A percentile compares a stretch with the other conserved stretches of the same genome.
Evolutionary conservation across 2,888 invertebrate genomes (phyloP).

Genomic region (Aphodius sticticus): DNA sequence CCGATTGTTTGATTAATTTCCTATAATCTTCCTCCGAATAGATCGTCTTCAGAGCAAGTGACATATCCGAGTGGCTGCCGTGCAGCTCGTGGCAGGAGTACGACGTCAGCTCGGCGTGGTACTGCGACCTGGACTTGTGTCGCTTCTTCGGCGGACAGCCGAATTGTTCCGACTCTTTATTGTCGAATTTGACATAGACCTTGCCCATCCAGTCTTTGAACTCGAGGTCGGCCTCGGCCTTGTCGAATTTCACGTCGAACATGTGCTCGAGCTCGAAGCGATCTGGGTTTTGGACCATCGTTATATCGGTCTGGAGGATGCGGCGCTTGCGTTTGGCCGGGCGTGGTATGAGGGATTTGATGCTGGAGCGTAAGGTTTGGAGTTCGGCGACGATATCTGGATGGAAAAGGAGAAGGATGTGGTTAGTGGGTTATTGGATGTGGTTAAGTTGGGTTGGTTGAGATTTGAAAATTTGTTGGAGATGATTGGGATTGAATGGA

Average conservation of each 20-base stretch:
- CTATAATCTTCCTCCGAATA: slow-evolving; percentile 35
- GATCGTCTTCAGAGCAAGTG: slow-evolving; percentile 41
- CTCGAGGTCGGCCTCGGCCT: slow-evolving; percentile 15
- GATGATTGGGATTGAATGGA: too few species aligned
- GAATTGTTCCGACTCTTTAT: slow-evolving; percentile 10
- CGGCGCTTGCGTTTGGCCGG: neutral
- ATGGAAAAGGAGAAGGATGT: neutral
- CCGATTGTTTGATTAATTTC: slow-evolving; percentile 29
- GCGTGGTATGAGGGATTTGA: neutral
- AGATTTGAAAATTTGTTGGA: too few species aligned
- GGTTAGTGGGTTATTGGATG: neutral
- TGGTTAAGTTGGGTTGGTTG: neutral
- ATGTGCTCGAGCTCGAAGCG: slow-evolving; percentile 38
- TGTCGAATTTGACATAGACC: slow-evolving; percentile 14
- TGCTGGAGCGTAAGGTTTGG: slow-evolving; percentile 12
- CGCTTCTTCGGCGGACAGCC: neutral
- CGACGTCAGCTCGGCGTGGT: neutral
- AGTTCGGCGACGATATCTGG: slow-evolving; percentile 16
- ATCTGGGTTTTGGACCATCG: slow-evolving; percentile 39
- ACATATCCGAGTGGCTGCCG: slow-evolving; percentile 50
- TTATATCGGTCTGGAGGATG: slow-evolving; percentile 40
- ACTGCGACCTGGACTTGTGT: neutral
- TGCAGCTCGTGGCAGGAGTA: slow-evolving; percentile 47
- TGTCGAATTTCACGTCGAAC: slow-evolving; percentile 33
- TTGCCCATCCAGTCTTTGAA: slow-evolving; percentile 24